A percentile compares a stretch with the other conserved stretches of the same genome.
phyloP scores from a whole-genome alignment of 2,797 vertebrate species.

The Bucorvus abyssinicus region DNA sequence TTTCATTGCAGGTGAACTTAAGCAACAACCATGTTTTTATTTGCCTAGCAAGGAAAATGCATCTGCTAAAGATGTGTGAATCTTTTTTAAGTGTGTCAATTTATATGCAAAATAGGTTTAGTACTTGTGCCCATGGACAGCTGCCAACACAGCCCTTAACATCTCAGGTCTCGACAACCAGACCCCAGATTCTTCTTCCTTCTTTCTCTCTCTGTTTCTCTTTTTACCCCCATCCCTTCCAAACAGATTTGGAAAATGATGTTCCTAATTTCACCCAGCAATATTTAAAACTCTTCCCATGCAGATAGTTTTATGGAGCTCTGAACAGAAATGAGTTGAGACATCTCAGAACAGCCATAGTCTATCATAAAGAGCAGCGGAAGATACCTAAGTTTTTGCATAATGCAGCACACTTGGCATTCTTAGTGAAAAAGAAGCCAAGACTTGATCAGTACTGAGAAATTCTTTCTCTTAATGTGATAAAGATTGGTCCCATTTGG shows the following conservation, averaged over 20 bases:
- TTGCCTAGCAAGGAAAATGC: constrained; percentile 65
- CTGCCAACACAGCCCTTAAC: constrained; percentile 50
- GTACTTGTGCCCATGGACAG: constrained; percentile 55
- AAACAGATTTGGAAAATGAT: constrained; percentile 53
- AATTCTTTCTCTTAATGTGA: constrained; percentile 53
- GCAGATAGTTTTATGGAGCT: constrained; percentile 50
- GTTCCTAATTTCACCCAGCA: constrained; percentile 31
- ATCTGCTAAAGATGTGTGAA: constrained; percentile 61
- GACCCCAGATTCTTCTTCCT: background rate
- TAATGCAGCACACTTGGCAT: constrained; percentile 44
- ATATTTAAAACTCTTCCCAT: constrained; percentile 58
- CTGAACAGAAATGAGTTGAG: constrained; percentile 62
- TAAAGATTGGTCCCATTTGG: constrained; percentile 58
- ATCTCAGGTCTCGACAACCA: constrained; percentile 14
- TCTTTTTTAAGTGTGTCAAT: constrained; percentile 68
- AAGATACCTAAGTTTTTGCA: constrained; percentile 53
- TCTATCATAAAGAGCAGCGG: constrained; percentile 26
- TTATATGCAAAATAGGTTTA: constrained; percentile 76
- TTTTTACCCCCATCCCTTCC: background rate
- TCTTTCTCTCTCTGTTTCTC: background rate
- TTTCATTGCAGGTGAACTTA: constrained; percentile 61
- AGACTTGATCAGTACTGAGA: constrained; percentile 29
- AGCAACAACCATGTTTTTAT: constrained; percentile 61
- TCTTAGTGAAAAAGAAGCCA: constrained; percentile 40
- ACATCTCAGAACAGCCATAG: constrained; percentile 60